These are phyloP conservation scores for Procambarus clarkii DNA, from an alignment of 1,140 invertebrate species.

Conservation along the genomic window DNA sequence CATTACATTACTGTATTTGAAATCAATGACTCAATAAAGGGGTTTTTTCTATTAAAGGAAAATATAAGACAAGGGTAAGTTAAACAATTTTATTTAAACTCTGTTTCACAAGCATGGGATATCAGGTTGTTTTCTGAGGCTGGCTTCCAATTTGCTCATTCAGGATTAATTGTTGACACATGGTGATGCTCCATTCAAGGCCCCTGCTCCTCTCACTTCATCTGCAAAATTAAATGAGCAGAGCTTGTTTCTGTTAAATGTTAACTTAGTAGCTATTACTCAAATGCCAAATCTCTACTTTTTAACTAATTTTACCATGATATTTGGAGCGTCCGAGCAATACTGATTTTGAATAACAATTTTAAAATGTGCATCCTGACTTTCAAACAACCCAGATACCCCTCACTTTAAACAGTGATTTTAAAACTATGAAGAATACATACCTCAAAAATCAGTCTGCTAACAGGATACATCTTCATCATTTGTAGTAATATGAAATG, in stretches of 20 bases:
- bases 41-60: slow-evolving; percentile 19
- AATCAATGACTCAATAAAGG: neutral
- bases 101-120: slow-evolving; percentile 67
- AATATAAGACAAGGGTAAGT: slow-evolving; percentile 51
- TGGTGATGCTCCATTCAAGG: slow-evolving; percentile 62
- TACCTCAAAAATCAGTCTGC: slow-evolving; percentile 52
- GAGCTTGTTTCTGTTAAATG: slow-evolving; percentile 59
- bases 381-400: slow-evolving; percentile 70
- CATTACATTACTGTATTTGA: neutral
- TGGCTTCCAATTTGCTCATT: slow-evolving; percentile 65
- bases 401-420: slow-evolving; percentile 61
- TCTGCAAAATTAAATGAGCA: slow-evolving; percentile 65
- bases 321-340: slow-evolving; percentile 39
- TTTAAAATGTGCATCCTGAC: slow-evolving; percentile 55
- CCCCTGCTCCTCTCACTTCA: slow-evolving; percentile 59
- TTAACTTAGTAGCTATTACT: slow-evolving; percentile 54
- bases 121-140: slow-evolving; percentile 67
- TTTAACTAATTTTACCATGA: slow-evolving; percentile 31
- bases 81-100: slow-evolving; percentile 52
- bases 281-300: slow-evolving; percentile 36
- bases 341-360: slow-evolving; percentile 12
- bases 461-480: slow-evolving; percentile 49
- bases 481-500: slow-evolving; percentile 43
- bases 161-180: slow-evolving; percentile 60
- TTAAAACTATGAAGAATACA: slow-evolving; percentile 47